These are phyloP conservation scores for Xiphydria camelus DNA, from an alignment of 2,888 invertebrate species.

Conservation along the genomic window DNA sequence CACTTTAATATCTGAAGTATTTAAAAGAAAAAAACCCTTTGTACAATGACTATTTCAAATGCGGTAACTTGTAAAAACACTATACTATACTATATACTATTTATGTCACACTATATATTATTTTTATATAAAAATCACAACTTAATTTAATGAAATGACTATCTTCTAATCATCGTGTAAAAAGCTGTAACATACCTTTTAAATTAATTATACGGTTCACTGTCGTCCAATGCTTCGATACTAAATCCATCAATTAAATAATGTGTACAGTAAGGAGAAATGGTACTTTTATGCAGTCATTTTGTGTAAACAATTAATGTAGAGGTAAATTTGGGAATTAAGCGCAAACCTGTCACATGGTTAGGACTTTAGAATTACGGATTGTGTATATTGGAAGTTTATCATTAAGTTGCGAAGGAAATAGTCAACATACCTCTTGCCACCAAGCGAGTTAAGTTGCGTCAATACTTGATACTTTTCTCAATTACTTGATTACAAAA, in stretches of 20 bases:
- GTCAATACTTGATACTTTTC: constrained; percentile 41
- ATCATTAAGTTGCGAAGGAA: constrained; percentile 42
- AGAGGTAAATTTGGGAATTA: constrained; percentile 42
- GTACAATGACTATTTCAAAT: constrained; percentile 46
- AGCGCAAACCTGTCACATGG: constrained; percentile 22
- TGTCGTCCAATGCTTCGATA: constrained; percentile 15
- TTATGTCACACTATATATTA: constrained; percentile 48
- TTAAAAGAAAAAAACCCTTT: constrained; percentile 42
- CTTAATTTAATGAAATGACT: constrained; percentile 51
- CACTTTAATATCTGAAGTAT: constrained; percentile 41
- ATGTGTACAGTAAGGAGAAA: constrained; percentile 45
- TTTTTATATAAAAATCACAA: constrained; percentile 45
- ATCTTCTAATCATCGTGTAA: too few species aligned
- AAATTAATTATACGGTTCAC: constrained; percentile 32
- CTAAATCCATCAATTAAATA: constrained; percentile 26
- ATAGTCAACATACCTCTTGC: constrained; percentile 56
- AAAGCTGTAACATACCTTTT: constrained; percentile 43
- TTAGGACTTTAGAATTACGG: constrained; percentile 30
- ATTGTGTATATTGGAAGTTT: constrained; percentile 42
- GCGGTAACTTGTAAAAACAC: constrained; percentile 51
- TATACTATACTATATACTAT: constrained; percentile 53
- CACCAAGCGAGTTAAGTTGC: constrained; percentile 40
- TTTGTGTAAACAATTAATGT: constrained; percentile 47
- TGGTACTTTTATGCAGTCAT: constrained; percentile 47
- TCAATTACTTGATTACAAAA: constrained; percentile 37